phyloP scores from a whole-genome alignment of 2,113 vertebrate genomes.

The Rhea pennata region DNA sequence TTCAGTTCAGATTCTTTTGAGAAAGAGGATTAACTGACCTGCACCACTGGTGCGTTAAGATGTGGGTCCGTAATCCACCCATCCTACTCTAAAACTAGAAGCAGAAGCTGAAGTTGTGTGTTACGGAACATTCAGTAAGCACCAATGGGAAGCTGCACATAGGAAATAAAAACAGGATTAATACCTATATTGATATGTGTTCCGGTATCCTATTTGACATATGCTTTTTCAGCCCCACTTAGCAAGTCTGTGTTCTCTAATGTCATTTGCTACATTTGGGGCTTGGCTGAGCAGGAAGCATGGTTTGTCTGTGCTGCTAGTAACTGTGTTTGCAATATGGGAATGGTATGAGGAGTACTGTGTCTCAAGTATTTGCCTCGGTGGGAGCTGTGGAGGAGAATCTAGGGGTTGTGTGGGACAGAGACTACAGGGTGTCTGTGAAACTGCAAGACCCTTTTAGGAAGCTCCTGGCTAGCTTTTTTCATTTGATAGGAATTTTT shows the following conservation, averaged over 20 bases:
- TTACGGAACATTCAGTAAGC: background rate
- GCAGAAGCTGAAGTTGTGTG: background rate
- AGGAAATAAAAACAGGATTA: too few species aligned
- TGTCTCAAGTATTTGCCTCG: too few species aligned
- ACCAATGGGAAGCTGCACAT: too few species aligned
- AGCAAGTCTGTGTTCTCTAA: background rate
- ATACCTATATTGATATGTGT: background rate
- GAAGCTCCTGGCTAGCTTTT: background rate
- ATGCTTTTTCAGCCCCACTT: background rate
- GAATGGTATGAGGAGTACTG: background rate
- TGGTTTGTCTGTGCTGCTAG: background rate
- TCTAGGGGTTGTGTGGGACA: background rate
- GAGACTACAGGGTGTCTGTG: background rate
- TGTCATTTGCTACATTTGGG: fast-evolving
- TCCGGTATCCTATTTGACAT: background rate
- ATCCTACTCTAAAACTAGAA: background rate
- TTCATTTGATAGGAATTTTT: background rate
- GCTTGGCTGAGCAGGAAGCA: background rate
- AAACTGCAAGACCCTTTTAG: background rate
- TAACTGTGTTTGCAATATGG: background rate
- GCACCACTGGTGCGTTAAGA: background rate
- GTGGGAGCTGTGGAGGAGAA: background rate
- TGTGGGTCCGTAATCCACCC: too few species aligned
- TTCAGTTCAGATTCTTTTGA: background rate
- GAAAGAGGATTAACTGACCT: background rate